Evolutionary conservation across 1,140 invertebrate genomes (phyloP), one percentile per base, ranked within the genome.

Genomic region (Muscidifurax raptorellus): DNA sequence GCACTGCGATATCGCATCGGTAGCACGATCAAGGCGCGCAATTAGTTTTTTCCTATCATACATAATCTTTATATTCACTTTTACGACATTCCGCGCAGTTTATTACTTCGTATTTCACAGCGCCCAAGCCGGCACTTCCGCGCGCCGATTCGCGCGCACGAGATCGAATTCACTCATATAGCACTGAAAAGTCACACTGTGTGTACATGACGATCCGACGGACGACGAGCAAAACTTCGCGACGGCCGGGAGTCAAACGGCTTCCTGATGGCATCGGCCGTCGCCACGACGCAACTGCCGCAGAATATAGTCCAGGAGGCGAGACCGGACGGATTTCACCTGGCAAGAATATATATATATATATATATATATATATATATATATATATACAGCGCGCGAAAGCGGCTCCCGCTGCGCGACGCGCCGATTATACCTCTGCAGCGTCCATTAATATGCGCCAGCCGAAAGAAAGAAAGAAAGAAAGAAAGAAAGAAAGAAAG

Each of bases 401-500:
- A 64, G 86, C 86, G 88, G 86, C 89, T 89, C 91, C 90, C 88
- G 92, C 90, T 92, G 92, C 92, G 92, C 89, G 91, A 91, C 91
- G 89, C 89, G 88, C 89, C 90, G 91, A 93, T 93, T 93, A 92
- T 80, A 67, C 90, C 87, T 90, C 91, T 91, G 64, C n/a, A n/a
- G n/a, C 27, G 90, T 91, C 90, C 89, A 92, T 93, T 93, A 93
- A 93, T 92, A 92, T 92, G 90, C 90, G 90, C 89, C 87, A 87
- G 18, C 47, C 22, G n/a, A 76, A 44, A n/a, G 76, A 79, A 64
- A 79, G 44, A 84, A 22, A 76, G 18, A 52, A 25, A 83, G 32
- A 47, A 72, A 76, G 52, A 44, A 40, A 75, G 72, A 52, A 1
- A 59, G 40, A 52, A 67, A 81, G 52, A 52, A 10, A 81, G 69